Evolutionary conservation across 2,797 vertebrate genomes (phyloP).

Genomic region (Microctenopoma steveboyesi): DNA sequence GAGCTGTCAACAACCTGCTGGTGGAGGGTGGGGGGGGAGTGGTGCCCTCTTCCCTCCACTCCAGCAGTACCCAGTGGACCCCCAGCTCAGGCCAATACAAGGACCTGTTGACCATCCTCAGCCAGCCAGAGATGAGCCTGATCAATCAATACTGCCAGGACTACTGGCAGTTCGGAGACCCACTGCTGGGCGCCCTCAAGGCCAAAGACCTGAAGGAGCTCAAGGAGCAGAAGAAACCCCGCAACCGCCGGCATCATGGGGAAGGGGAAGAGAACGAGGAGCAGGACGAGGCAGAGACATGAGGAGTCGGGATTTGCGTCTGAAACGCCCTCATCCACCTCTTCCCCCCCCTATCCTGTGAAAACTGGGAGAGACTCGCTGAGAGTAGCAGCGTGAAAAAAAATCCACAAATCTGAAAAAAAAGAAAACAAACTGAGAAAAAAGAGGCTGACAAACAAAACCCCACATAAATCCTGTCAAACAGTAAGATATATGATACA

Average conservation of each 20-base stretch:
- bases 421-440: constrained; percentile 61
- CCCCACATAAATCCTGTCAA: constrained; percentile 70
- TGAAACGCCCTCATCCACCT: constrained; percentile 43
- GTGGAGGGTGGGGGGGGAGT: constrained; percentile 74
- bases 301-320: constrained; percentile 76
- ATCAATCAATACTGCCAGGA: constrained; percentile 99
- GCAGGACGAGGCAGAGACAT: constrained; percentile 86
- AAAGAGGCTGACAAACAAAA: constrained; percentile 61
- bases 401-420: constrained; percentile 59
- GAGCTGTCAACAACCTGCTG: constrained; percentile 88
- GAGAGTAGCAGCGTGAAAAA: constrained; percentile 68
- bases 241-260: constrained; percentile 94
- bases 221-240: constrained; percentile 96
- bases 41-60: constrained; percentile 70
- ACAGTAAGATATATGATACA: constrained; percentile 83
- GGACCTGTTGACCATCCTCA: constrained; percentile 95
- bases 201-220: constrained; percentile 89
- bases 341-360: constrained; percentile 21
- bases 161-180: constrained; percentile 93
- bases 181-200: constrained; percentile 83
- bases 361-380: constrained; percentile 78
- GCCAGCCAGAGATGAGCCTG: constrained; percentile 96
- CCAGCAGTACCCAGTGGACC: constrained; percentile 81
- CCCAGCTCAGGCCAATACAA: constrained; percentile 87
- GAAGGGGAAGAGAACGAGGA: constrained; percentile 80